phyloP scores from a whole-genome alignment of 2,797 vertebrate genomes.

The Natrix natrix region DNA sequence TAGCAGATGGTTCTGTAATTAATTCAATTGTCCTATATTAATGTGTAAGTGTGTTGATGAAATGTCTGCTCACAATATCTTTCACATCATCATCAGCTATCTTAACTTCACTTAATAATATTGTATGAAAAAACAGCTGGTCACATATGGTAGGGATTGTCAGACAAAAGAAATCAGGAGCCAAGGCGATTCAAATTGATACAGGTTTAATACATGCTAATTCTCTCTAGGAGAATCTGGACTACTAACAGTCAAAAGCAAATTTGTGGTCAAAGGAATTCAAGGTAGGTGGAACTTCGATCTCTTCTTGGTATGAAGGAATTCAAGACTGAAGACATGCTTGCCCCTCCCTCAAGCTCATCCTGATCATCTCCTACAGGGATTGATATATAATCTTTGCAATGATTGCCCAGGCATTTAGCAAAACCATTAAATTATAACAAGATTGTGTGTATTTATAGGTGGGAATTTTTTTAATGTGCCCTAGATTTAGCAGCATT shows the following conservation, averaged over 20 bases:
- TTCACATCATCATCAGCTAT: neutral
- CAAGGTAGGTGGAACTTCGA: too few species aligned
- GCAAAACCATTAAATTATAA: neutral
- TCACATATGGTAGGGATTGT: neutral
- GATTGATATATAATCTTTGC: neutral
- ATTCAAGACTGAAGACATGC: too few species aligned
- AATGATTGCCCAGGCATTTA: neutral
- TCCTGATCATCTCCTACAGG: too few species aligned
- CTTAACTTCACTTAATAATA: neutral
- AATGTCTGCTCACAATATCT: neutral
- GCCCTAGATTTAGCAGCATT: neutral
- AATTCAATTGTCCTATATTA: slow-evolving; percentile 2
- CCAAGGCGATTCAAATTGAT: too few species aligned
- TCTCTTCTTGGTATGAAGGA: too few species aligned
- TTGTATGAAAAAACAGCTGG: neutral
- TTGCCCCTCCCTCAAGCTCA: too few species aligned
- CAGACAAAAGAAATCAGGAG: too few species aligned
- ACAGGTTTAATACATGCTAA: too few species aligned
- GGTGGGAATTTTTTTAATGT: neutral
- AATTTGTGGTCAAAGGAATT: too few species aligned
- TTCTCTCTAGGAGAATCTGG: too few species aligned
- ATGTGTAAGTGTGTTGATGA: neutral
- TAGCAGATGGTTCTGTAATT: neutral
- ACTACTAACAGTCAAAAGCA: too few species aligned
- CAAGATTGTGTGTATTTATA: neutral